phyloP scores from a whole-genome alignment of 2,888 invertebrate species.

The Plemyria rubiginata region DNA sequence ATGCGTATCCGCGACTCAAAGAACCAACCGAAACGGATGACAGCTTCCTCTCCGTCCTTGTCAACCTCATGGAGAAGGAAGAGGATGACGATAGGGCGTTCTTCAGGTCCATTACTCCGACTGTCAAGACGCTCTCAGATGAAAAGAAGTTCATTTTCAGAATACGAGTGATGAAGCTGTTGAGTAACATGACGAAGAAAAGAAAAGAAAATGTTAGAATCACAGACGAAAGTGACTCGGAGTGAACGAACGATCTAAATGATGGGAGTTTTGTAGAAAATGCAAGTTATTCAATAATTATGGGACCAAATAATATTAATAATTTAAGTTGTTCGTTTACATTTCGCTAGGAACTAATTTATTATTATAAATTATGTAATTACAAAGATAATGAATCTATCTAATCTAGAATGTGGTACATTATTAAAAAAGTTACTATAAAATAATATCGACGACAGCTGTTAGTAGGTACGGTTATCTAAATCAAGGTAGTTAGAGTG shows the following conservation, averaged over 20 bases:
- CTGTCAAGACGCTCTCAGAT: conserved; percentile 61
- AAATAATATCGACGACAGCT: too few relatives aligned
- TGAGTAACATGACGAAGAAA: conserved; percentile 44
- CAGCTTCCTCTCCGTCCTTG: conserved; percentile 55
- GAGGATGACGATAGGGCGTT: conserved; percentile 72
- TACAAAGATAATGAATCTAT: too few relatives aligned
- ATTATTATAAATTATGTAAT: neutral
- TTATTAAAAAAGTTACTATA: too few relatives aligned
- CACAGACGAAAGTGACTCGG: conserved; percentile 44
- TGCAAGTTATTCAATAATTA: neutral
- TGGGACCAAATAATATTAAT: conserved; percentile 1
- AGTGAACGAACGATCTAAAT: conserved; percentile 21
- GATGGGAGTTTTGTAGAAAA: too few relatives aligned
- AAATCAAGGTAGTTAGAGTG: too few relatives aligned
- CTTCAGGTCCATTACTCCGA: conserved; percentile 66
- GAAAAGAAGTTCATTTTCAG: conserved; percentile 64
- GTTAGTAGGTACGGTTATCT: too few relatives aligned
- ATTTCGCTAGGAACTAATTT: neutral
- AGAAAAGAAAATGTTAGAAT: conserved; percentile 33
- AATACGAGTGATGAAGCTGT: conserved; percentile 64
- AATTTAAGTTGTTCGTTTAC: neutral
- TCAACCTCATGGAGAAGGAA: conserved; percentile 63
- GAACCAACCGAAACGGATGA: conserved; percentile 44
- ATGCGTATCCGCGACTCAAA: conserved; percentile 38
- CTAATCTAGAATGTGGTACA: too few relatives aligned